phyloP scores from a whole-genome alignment of 2,797 vertebrate species.

The Arvicola amphibius region DNA sequence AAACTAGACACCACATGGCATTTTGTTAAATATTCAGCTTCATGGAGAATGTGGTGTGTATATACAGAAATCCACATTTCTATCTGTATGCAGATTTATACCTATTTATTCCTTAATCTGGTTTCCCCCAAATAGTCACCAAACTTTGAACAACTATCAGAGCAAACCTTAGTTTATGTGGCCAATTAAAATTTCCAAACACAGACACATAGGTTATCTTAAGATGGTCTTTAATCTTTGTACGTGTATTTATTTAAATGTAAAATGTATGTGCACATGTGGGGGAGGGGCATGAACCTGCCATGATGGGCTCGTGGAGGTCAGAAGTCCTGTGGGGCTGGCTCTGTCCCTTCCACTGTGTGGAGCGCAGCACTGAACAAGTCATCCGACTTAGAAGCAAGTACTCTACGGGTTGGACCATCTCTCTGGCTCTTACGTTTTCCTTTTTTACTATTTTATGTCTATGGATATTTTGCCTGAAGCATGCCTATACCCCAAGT shows the following conservation, averaged over 20 bases:
- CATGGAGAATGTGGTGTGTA: background rate
- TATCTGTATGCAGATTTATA: background rate
- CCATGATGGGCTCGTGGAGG: too few relatives aligned
- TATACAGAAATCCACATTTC: background rate
- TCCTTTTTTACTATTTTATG: too few relatives aligned
- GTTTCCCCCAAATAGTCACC: background rate
- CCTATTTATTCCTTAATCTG: background rate
- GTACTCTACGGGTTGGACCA: too few relatives aligned
- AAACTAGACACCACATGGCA: background rate
- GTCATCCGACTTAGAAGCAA: background rate
- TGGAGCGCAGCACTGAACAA: background rate
- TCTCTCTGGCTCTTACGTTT: background rate
- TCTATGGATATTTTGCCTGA: background rate
- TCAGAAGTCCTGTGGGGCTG: background rate
- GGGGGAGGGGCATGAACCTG: too few relatives aligned
- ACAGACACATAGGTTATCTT: background rate
- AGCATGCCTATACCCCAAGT: background rate
- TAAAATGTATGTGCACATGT: background rate
- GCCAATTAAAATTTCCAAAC: background rate
- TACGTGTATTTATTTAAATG: background rate
- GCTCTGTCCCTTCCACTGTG: background rate
- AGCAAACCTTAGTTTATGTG: background rate
- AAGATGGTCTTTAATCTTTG: background rate
- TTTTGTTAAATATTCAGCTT: background rate
- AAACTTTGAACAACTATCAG: conserved; percentile 2